A percentile compares a stretch with the other conserved stretches of the same genome.
Evolutionary conservation across 1,140 invertebrate species (phyloP).

Genomic region (Helicoverpa zea): DNA sequence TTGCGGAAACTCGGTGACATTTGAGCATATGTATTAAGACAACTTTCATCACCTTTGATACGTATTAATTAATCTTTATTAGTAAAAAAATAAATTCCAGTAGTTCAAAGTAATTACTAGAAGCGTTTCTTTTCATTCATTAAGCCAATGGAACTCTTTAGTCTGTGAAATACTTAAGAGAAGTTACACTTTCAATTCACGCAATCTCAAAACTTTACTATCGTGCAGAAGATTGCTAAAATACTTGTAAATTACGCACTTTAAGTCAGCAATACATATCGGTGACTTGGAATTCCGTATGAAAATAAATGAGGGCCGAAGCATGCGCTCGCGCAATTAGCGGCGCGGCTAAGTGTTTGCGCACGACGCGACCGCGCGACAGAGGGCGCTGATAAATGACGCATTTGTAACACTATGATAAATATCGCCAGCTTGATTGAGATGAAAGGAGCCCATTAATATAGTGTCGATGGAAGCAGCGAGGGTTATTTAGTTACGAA

Average conservation of each 20-base stretch:
- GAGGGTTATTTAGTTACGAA: background rate
- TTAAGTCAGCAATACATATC: conserved; percentile 29
- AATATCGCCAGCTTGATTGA: conserved; percentile 32
- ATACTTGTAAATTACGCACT: conserved; percentile 40
- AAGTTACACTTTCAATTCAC: too few relatives aligned
- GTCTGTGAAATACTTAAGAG: too few relatives aligned
- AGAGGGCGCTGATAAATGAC: conserved; percentile 39
- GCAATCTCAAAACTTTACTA: background rate
- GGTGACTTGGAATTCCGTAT: conserved; percentile 45
- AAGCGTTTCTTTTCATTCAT: too few relatives aligned
- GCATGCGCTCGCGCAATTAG: conserved; percentile 41
- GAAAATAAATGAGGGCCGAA: conserved; percentile 38
- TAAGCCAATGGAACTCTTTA: too few relatives aligned
- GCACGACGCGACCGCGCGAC: conserved; percentile 21
- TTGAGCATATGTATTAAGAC: background rate
- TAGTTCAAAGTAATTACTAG: too few relatives aligned
- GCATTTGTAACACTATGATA: conserved; percentile 35
- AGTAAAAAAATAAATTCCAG: too few relatives aligned
- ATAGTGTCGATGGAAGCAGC: conserved; percentile 19
- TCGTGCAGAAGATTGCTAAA: conserved; percentile 11
- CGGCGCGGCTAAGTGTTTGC: conserved; percentile 35
- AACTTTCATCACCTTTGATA: background rate
- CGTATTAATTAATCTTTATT: too few relatives aligned
- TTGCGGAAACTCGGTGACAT: background rate
- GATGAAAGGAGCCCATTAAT: conserved; percentile 40